Evolutionary conservation across 2,888 invertebrate species (phyloP).

Genomic region (Hylaea fasciaria): DNA sequence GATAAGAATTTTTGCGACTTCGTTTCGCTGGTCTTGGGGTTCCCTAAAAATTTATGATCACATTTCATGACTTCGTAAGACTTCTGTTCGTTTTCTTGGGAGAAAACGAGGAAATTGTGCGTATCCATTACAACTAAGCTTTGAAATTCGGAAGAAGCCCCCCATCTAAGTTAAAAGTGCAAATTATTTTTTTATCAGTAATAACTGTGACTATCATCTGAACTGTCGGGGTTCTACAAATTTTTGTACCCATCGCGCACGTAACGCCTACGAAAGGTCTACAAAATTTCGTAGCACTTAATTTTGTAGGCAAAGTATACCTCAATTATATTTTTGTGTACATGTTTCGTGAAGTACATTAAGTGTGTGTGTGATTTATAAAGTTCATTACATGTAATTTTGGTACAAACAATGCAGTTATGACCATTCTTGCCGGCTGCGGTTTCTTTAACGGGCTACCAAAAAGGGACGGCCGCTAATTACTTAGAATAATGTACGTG

Average conservation of each 20-base stretch:
- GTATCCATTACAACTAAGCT: slow-evolving; percentile 49
- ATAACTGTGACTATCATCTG: not conserved
- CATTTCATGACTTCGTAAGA: slow-evolving; percentile 65
- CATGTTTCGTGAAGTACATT: slow-evolving; percentile 6
- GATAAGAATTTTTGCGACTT: slow-evolving; percentile 70
- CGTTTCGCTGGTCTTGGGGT: slow-evolving; percentile 58
- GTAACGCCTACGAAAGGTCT: slow-evolving; percentile 17
- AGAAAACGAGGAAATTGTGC: slow-evolving; percentile 53
- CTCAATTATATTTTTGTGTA: slow-evolving; percentile 6
- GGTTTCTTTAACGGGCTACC: slow-evolving; percentile 60
- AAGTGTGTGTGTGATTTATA: slow-evolving; percentile 15
- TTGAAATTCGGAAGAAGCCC: slow-evolving; percentile 25
- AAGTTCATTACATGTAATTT: slow-evolving; percentile 26
- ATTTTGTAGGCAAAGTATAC: slow-evolving; percentile 2
- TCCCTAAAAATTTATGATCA: slow-evolving; percentile 68
- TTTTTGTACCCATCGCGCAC: slow-evolving; percentile 39
- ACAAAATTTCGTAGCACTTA: slow-evolving; percentile 9
- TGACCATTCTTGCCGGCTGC: slow-evolving; percentile 57
- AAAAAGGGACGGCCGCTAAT: slow-evolving; percentile 69
- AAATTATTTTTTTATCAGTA: slow-evolving; percentile 18
- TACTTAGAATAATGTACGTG: slow-evolving; percentile 68
- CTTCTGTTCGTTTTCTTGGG: slow-evolving; percentile 54
- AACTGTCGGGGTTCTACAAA: slow-evolving; percentile 30
- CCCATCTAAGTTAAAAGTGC: slow-evolving; percentile 22
- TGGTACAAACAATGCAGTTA: slow-evolving; percentile 57